Evolutionary conservation across 2,113 vertebrate species (phyloP).

Genomic region (Dicrurus megarhynchus): DNA sequence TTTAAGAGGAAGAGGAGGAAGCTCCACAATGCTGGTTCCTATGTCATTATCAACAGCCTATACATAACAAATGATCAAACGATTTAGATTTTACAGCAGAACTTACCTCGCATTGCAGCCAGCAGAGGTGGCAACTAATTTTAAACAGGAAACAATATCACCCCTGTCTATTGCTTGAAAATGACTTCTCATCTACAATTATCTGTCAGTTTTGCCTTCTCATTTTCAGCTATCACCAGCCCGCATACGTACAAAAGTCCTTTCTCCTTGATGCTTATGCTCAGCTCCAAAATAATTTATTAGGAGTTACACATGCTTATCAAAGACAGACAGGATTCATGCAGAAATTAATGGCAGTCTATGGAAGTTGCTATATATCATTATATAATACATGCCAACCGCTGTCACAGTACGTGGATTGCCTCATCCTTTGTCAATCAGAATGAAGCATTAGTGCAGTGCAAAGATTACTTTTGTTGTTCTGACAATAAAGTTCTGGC

Average conservation of each 20-base stretch:
- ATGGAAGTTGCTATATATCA: background rate
- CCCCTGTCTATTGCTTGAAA: background rate
- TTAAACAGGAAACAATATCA: slow-evolving; percentile 10
- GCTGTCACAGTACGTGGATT: background rate
- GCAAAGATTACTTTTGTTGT: background rate
- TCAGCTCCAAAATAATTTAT: slow-evolving; percentile 15
- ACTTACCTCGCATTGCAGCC: background rate
- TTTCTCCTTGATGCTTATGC: slow-evolving; percentile 21
- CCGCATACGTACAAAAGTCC: background rate
- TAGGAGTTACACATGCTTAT: slow-evolving; percentile 24
- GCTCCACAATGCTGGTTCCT: background rate
- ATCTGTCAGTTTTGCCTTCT: slow-evolving; percentile 15
- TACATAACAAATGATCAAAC: background rate
- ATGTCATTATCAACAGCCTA: slow-evolving; percentile 30
- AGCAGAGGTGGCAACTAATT: slow-evolving; percentile 20
- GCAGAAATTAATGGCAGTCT: slow-evolving; percentile 15
- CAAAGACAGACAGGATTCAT: slow-evolving; percentile 26
- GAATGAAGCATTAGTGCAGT: background rate
- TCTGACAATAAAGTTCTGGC: background rate
- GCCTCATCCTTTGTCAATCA: background rate
- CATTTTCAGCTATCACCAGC: slow-evolving; percentile 23
- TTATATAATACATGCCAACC: background rate
- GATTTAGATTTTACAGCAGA: background rate
- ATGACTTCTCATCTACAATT: slow-evolving; percentile 29
- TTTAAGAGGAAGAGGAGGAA: slow-evolving; percentile 27